Base-by-base conservation (phyloP, 2,797 vertebrate genomes). In the Smutsia gigantea region DNA sequence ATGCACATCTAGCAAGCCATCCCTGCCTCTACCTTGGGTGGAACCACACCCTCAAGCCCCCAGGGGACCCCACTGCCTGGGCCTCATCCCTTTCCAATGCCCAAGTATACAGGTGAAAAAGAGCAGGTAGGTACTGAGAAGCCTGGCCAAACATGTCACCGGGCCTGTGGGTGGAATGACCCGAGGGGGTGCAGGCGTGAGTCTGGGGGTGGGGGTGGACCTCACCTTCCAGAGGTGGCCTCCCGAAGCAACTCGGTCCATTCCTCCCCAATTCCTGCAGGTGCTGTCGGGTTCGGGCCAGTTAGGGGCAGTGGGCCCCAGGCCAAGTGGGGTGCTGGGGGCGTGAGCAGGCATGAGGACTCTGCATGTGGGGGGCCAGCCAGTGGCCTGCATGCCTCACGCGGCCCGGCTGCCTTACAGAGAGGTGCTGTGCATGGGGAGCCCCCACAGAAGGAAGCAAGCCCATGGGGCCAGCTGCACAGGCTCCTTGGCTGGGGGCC, bases 311-410 rank as follows among this genome's bases (percentile, higher is more conserved):
- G 72, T 57, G 0, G 94, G 77, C 74, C 99, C 99, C 0, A 99
- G 99, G 98, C 99, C 99, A 2, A 99, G 98, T 0, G 99, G 99
- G 3, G 99, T 99, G 98, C 99, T 99, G 31, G 99, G 99, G 99
- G 99, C 0, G 99, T 99, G 97, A 99, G 97, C 85, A 99, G 98
- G 98, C 99, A 99, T 21, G 99, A 99, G 0, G 99, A 93, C 93
- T 99, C 99, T 0, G 98, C 72, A 0, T 98, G 95, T 0, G 96
- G 97, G 0, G 84, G 10, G 34, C 94, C n/a, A 0, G 98, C 98
- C 77, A 98, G 99, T 90, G 98, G 49, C 97, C 93, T 68, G 98
- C 98, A 57, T 98, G 98, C 75, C 98, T 97, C 3, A 97, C 98
- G 17, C 97, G 97, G 84, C 98, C 97, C n/a, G 98, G 98, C 21